Percentiles rank a stretch among this genome's conserved stretches.
Evolutionary conservation across 2,888 invertebrate genomes (phyloP).

Genomic region (Allygus modestus): DNA sequence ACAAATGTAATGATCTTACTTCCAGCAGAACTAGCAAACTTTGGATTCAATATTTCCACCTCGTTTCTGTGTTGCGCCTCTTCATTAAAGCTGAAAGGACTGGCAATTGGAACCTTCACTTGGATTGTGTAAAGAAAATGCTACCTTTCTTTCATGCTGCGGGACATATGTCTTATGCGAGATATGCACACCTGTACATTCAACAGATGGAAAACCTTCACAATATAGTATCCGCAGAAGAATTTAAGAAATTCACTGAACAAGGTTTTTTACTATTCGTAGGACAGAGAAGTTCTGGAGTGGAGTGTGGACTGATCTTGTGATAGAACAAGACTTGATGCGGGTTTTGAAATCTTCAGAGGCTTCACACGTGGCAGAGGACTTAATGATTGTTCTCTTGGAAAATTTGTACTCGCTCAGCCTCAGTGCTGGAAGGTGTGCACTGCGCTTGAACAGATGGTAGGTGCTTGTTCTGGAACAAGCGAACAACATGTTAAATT

Average conservation of each 20-base stretch:
- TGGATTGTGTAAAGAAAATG: conserved; percentile 66
- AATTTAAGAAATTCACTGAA: conserved; percentile 51
- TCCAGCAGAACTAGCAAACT: neutral
- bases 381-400: conserved; percentile 59
- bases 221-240: conserved; percentile 33
- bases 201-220: conserved; percentile 66
- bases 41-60: neutral
- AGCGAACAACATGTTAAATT: conserved; percentile 70
- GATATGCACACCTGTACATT: conserved; percentile 68
- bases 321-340: conserved; percentile 72
- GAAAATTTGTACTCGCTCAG: conserved; percentile 52
- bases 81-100: conserved; percentile 61
- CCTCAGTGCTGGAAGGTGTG: conserved; percentile 43
- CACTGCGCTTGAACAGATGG: conserved; percentile 63
- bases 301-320: conserved; percentile 65
- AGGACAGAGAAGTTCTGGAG: conserved; percentile 63
- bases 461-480: conserved; percentile 57
- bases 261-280: conserved; percentile 64
- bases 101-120: no score
- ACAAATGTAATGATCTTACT: neutral
- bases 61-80: neutral
- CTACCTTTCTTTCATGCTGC: conserved; percentile 67
- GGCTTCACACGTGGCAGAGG: conserved; percentile 69
- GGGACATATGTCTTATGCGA: conserved; percentile 70
- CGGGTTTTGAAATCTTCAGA: conserved; percentile 69